Base-by-base conservation (phyloP, 2,888 invertebrate genomes). In the Venusia cambrica region DNA sequence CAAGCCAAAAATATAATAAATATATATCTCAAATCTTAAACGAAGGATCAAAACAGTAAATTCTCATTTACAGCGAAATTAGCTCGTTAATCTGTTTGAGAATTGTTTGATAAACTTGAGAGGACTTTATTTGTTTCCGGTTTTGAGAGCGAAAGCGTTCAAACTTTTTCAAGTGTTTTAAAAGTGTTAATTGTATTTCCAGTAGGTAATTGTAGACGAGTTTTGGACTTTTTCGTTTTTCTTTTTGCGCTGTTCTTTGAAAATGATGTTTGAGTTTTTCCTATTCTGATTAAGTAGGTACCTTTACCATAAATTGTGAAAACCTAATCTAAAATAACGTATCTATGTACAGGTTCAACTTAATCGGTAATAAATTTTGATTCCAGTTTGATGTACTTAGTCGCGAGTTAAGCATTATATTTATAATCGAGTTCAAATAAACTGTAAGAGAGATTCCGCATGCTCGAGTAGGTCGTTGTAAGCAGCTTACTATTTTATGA, bases 31-130 rank as follows among this genome's bases (percentile, higher is more conserved):
- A 17, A n/a, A n/a, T 20, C 21, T 19, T 7, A 24, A 45, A 45
- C 31, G 27, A 42, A 38, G 32, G 33, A 46, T 44, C 44, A 37
- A 28, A 41, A 21, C 41, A 29, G 41, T 44, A 39, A 44, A 49
- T 42, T 37, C 40, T 37, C 40, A 44, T 48, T 48, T 38, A 39
- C 38, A 26, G 30, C 18, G 22, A 39, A 47, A 49, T 49, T 47
- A 42, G 42, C 47, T 46, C 41, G 38, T 45, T 42, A 44, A 49
- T 47, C 46, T 49, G 39, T 38, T 41, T 17, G 22, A 38, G 37
- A 35, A 28, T 43, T 45, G 45, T 48, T 48, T 48, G 38, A 45
- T 48, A 36, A 48, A 48, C 43, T 45, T 38, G 29, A 43, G 33
- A 41, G 20, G 38, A 41, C 40, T 48, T 48, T 48, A 48, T 45